A percentile compares a stretch with the other conserved stretches of the same genome.
These are phyloP conservation scores for Diaphora mendica DNA, from an alignment of 2,888 invertebrate species.

Conservation along the genomic window DNA sequence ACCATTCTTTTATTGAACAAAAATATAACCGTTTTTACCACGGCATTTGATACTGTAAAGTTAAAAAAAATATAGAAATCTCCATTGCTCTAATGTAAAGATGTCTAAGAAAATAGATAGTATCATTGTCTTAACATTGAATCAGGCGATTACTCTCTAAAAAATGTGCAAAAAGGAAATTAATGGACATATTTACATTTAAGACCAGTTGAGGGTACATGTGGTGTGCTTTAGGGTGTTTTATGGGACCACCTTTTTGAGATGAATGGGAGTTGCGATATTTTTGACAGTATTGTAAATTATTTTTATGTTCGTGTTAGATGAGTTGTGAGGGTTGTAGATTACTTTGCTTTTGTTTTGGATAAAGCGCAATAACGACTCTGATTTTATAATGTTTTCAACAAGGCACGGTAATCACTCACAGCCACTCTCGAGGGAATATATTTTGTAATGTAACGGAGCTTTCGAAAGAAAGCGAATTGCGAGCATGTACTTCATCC, in stretches of 20 bases:
- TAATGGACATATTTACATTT: constrained; percentile 75
- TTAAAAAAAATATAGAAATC: constrained; percentile 46
- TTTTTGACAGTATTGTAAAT: constrained; percentile 18
- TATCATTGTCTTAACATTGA: constrained; percentile 70
- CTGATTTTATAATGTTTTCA: constrained; percentile 13
- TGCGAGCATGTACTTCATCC: neutral
- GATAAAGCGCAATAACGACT: neutral
- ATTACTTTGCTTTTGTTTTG: constrained; percentile 11
- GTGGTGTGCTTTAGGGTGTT: constrained; percentile 30
- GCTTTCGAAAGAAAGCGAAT: neutral
- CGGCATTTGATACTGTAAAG: constrained; percentile 28
- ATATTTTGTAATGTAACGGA: neutral
- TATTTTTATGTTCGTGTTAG: constrained; percentile 15
- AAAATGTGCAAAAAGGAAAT: constrained; percentile 75
- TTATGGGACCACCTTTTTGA: constrained; percentile 27
- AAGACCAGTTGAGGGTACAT: constrained; percentile 49
- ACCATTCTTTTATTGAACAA: neutral
- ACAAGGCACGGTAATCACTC: constrained; percentile 1
- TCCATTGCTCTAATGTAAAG: constrained; percentile 74
- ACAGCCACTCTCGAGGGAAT: constrained; percentile 2
- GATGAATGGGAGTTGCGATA: constrained; percentile 9
- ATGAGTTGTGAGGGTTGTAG: constrained; percentile 1
- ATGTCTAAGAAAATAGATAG: constrained; percentile 66
- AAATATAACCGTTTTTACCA: neutral
- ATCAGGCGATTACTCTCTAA: constrained; percentile 71